phyloP scores from a whole-genome alignment of 2,888 invertebrate genomes.

The Quadroppia sp. region DNA sequence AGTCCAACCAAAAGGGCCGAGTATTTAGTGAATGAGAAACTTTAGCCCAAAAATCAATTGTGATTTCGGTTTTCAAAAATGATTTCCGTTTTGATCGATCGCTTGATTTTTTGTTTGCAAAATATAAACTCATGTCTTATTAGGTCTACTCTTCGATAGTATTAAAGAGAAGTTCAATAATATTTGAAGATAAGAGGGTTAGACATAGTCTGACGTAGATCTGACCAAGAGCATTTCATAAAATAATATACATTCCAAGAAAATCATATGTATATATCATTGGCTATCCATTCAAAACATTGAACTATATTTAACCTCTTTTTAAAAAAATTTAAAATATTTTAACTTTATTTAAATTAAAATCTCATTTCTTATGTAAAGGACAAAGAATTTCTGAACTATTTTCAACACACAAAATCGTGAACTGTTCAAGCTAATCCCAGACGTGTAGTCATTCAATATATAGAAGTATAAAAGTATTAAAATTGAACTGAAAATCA shows the following conservation, averaged over 20 bases:
- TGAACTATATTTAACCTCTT: too few species aligned
- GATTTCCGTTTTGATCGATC: background rate
- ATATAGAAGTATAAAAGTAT: background rate
- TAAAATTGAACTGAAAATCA: constrained; percentile 4
- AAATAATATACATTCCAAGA: background rate
- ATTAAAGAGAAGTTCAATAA: constrained; percentile 12
- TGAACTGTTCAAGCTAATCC: too few species aligned
- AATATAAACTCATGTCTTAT: background rate
- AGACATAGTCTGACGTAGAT: too few species aligned
- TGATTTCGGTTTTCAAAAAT: constrained; percentile 4
- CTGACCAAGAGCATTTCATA: background rate
- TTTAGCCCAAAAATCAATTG: constrained; percentile 8
- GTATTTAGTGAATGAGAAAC: background rate
- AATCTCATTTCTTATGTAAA: too few species aligned
- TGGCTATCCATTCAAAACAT: too few species aligned
- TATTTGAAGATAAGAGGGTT: background rate
- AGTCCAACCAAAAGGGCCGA: background rate
- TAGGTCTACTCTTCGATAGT: background rate
- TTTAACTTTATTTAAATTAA: too few species aligned
- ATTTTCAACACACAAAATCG: too few species aligned
- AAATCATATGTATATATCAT: too few species aligned
- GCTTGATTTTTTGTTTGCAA: background rate
- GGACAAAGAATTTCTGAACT: too few species aligned
- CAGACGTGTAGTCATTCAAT: too few species aligned
- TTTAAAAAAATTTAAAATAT: too few species aligned